Base-by-base conservation (phyloP, 2,888 invertebrate genomes). In the Crioceris asparagi region DNA sequence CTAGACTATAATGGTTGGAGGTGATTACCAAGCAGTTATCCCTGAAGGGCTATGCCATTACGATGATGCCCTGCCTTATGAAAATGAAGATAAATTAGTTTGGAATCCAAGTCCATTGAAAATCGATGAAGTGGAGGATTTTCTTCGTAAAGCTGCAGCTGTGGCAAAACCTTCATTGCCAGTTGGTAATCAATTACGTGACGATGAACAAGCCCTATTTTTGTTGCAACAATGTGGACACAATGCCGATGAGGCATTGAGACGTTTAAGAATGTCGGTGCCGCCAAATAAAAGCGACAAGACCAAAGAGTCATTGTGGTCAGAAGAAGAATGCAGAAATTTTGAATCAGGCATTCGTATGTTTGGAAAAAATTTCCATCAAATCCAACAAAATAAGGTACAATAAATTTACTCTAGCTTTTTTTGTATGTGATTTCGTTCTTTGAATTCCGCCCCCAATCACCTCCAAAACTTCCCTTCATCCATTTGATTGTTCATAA, bases 361-460 rank as follows among this genome's bases (percentile, higher is more conserved):
- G 40, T 91, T 86, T 57, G 96, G 96, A 18, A 98, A 98, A 69
- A 92, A 97, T 66, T 98, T 98, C 62, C 85, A 90, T 61, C 71
- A 83, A 46, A 96, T 97, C 57, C 85, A 91, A 55, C 86, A 88
- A 59, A 82, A 90, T 58, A 93, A 92, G 74, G 93, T 79, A 55
- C n/a, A n/a, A n/a, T n/a, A n/a, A n/a, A n/a, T n/a, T n/a, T n/a
- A n/a, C n/a, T n/a, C n/a, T n/a, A n/a, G n/a, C n/a, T n/a, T n/a
- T n/a, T n/a, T n/a, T n/a, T n/a, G n/a, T n/a, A n/a, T n/a, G n/a
- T n/a, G n/a, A n/a, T n/a, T n/a, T n/a, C n/a, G n/a, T n/a, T n/a
- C n/a, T n/a, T n/a, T n/a, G n/a, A n/a, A n/a, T n/a, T n/a, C n/a
- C n/a, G n/a, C n/a, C n/a, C n/a, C n/a, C n/a, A n/a, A n/a, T n/a